Evolutionary conservation across 1,140 invertebrate genomes (phyloP).

Genomic region (Stenopsyche tienmushanensis): DNA sequence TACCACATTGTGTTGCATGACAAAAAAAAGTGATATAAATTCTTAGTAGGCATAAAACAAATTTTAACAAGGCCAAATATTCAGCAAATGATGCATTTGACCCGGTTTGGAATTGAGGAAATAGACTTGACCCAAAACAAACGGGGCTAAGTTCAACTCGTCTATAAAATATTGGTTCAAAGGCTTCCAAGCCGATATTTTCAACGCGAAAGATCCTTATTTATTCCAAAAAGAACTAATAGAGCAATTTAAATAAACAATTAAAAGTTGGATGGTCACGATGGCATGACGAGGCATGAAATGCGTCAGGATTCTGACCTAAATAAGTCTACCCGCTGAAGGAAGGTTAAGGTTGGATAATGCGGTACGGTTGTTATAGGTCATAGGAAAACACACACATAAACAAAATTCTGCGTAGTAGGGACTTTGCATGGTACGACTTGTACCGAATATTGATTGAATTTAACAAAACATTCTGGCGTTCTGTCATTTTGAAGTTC

Average conservation of each 20-base stretch:
- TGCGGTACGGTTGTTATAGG: slow-evolving; percentile 27
- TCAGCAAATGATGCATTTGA: no score
- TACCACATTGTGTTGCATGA: no score
- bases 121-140: no score
- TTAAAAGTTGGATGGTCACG: not conserved
- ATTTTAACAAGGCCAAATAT: no score
- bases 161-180: not conserved
- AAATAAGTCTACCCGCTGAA: not conserved
- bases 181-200: not conserved
- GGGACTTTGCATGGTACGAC: slow-evolving; percentile 28
- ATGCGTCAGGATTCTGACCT: not conserved
- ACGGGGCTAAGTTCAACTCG: no score
- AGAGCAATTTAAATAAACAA: not conserved
- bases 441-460: slow-evolving; percentile 40
- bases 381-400: slow-evolving; percentile 4
- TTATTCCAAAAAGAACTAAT: not conserved
- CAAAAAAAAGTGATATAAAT: no score
- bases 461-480: not conserved
- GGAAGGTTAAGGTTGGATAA: slow-evolving; percentile 32
- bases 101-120: no score
- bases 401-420: not conserved
- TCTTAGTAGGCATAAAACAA: no score
- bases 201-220: not conserved
- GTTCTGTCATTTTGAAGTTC: slow-evolving; percentile 33
- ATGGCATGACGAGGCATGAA: no score